Evolutionary conservation across 2,888 invertebrate genomes (phyloP), one percentile per base, ranked within the genome.

Genomic region (Drosophila formosana): DNA sequence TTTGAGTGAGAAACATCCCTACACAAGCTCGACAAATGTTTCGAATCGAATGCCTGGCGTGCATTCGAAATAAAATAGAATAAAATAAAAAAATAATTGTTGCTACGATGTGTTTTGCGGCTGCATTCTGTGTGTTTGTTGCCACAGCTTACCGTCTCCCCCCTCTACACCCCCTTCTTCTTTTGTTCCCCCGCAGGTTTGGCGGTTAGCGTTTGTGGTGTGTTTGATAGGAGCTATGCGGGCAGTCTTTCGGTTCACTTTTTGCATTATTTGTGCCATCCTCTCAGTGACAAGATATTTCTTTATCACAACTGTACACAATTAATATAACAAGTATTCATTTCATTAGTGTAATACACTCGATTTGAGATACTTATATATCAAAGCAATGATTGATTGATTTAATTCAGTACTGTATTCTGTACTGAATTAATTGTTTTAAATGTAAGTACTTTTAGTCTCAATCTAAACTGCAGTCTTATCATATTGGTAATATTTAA

Each of bases 41-140:
- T 56, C 30, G 72, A 55, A 56, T 66, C 49, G 32, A 58, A 46
- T 68, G 64, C 66, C 65, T 72, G 78, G 64, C 64, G 61, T 71
- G 78, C 56, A 75, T 64, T 72, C 51, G 34, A 62, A 78, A 68
- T 70, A 77, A 68, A 79, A 72, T 84, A 50, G 30, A 73, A 84
- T 71, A 76, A 78, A 88, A 72, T 80, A 73, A 67, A 45, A 77
- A 70, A 70, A 79, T 75, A 79, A 76, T 79, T 75, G 75, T 66
- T 69, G 79, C 60, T 76, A 57, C 56, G 49, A 67, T 77, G 64
- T 66, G 77, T 72, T 75, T 61, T 77, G 80, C 71, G 80, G 80
- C 51, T 65, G 60, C 66, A 78, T 63, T 79, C 70, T 62, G 62
- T 70, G 76, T 65, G 49, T 60, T 64, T 53, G 46, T 60, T 67